Percentiles rank a stretch among this genome's conserved stretches.
Evolutionary conservation across 2,113 vertebrate genomes (phyloP).

Genomic region (Reinhardtius hippoglossoides): DNA sequence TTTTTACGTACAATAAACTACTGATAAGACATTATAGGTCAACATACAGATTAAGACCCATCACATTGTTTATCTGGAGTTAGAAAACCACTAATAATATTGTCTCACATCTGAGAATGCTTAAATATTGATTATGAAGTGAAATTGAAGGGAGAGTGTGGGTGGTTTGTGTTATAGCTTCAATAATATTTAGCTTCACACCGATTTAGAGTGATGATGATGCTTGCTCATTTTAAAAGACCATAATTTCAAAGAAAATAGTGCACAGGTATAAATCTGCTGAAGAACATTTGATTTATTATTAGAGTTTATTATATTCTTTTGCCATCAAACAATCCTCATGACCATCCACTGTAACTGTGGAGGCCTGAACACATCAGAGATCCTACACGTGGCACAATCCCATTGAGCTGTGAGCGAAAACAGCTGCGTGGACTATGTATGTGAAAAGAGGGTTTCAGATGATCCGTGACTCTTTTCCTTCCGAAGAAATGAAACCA

Average conservation of each 20-base stretch:
- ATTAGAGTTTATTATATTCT: neutral
- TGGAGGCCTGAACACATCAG: neutral
- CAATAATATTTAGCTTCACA: neutral
- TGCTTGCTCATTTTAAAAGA: neutral
- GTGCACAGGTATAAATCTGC: neutral
- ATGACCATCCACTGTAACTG: neutral
- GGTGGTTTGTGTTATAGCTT: neutral
- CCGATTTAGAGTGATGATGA: neutral
- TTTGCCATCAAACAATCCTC: neutral
- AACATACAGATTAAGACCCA: neutral
- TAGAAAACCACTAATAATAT: too few relatives aligned
- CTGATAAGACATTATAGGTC: neutral
- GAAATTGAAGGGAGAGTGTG: too few relatives aligned
- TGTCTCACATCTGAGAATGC: too few relatives aligned
- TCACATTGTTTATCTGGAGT: neutral
- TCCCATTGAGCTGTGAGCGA: neutral
- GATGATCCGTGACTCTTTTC: neutral
- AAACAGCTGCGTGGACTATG: slow-evolving; percentile 13
- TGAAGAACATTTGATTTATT: neutral
- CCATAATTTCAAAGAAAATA: neutral
- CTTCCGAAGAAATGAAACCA: neutral
- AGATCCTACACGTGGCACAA: neutral
- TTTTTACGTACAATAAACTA: neutral
- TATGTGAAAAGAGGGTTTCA: neutral
- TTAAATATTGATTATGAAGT: too few relatives aligned